Percentiles rank a stretch among this genome's conserved stretches.
Conservation (phyloP, 1,140 invertebrate species). For the Cecropterus lyciades region DNA sequence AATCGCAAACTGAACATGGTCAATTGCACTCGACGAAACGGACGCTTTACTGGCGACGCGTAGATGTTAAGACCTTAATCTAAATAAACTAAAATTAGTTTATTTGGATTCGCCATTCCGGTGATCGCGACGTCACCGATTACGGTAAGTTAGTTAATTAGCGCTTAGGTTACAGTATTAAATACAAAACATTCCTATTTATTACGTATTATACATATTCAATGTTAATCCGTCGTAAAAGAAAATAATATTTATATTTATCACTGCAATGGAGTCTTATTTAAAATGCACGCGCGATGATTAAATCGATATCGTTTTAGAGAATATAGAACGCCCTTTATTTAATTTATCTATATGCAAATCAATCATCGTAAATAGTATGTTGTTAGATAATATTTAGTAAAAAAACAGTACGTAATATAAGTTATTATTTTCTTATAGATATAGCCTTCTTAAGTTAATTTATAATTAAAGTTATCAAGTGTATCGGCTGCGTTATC, state of each 20-base stretch:
- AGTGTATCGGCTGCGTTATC: too few species aligned
- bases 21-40: constrained; percentile 15
- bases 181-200: constrained; percentile 12
- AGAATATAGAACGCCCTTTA: background rate
- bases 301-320: background rate
- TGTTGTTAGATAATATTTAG: constrained; percentile 9
- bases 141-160: constrained; percentile 14
- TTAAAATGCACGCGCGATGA: constrained; percentile 1
- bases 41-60: constrained; percentile 1
- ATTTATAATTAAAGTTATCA: background rate
- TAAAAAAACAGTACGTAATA: background rate
- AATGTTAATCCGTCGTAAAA: constrained; percentile 42
- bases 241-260: constrained; percentile 39
- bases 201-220: constrained; percentile 16
- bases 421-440: constrained; percentile 10
- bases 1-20: constrained; percentile 2
- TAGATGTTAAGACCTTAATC: background rate
- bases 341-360: background rate
- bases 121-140: background rate
- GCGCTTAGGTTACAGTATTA: constrained; percentile 15
- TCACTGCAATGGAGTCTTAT: constrained; percentile 15
- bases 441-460: constrained; percentile 5
- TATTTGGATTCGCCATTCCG: background rate
- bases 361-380: constrained; percentile 12
- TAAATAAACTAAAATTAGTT: background rate